Evolutionary conservation across 2,113 vertebrate genomes (phyloP).

Genomic region (Scartelaos histophorus): DNA sequence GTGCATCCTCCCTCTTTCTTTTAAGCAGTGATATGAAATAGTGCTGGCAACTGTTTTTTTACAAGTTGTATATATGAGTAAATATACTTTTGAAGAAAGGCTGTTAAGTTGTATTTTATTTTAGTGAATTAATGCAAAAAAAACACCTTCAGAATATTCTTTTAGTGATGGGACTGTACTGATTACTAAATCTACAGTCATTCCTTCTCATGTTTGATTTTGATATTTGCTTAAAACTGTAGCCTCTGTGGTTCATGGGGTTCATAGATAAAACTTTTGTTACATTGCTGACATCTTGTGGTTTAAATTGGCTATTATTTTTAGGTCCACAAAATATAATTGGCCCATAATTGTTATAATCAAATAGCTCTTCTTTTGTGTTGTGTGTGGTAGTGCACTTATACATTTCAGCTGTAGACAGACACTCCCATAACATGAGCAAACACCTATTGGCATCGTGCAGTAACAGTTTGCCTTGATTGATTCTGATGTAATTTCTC

Average conservation of each 20-base stretch:
- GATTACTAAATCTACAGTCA: not conserved
- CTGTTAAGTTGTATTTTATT: not conserved
- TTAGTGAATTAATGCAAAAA: too few relatives aligned
- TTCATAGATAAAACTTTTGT: not conserved
- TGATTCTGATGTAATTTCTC: conserved; percentile 9
- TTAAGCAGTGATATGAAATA: not conserved
- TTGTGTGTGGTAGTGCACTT: not conserved
- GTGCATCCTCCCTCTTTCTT: not conserved
- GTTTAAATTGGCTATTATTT: not conserved
- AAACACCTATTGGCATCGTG: conserved; percentile 21
- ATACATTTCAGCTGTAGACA: not conserved
- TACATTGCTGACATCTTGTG: not conserved
- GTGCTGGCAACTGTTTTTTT: conserved; percentile 5
- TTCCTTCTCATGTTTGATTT: not conserved
- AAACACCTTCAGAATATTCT: too few relatives aligned
- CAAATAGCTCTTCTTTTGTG: too few relatives aligned
- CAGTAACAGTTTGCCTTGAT: conserved; percentile 1
- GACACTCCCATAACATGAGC: conserved; percentile 8
- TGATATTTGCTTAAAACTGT: not conserved
- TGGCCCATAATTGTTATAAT: not conserved
- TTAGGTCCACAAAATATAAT: not conserved
- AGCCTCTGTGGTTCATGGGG: not conserved
- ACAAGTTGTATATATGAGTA: not conserved
- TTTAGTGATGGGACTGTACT: too few relatives aligned
- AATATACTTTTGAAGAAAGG: not conserved